These are phyloP conservation scores for Octodon degus DNA, from an alignment of 2,113 vertebrate species.

Conservation along the genomic window DNA sequence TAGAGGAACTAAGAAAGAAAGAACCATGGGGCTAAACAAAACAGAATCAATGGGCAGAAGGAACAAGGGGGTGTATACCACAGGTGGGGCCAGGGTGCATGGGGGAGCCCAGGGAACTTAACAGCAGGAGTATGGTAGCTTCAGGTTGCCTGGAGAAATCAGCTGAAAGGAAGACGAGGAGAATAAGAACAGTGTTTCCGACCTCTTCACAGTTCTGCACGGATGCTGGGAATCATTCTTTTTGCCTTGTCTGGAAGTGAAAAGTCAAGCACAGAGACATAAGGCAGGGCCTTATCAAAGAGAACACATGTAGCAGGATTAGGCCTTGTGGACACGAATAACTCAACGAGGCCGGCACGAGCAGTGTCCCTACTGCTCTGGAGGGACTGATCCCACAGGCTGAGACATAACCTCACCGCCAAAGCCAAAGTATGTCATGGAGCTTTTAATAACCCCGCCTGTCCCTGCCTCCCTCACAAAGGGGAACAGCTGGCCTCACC, in stretches of 20 bases:
- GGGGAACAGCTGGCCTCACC: slow-evolving; percentile 80
- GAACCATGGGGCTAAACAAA: background rate
- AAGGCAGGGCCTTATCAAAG: slow-evolving; percentile 73
- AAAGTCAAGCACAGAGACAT: slow-evolving; percentile 57
- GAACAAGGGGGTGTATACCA: background rate
- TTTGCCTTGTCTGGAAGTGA: slow-evolving; percentile 29
- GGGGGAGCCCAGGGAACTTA: background rate
- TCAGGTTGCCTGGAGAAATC: background rate
- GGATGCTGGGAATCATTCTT: slow-evolving; percentile 24
- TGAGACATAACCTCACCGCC: slow-evolving; percentile 83
- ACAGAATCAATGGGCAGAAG: background rate
- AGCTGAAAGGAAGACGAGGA: background rate
- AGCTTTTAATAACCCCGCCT: slow-evolving; percentile 83
- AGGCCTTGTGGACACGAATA: slow-evolving; percentile 70
- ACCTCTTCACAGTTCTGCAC: background rate
- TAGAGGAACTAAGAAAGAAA: background rate
- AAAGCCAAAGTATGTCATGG: slow-evolving; percentile 80
- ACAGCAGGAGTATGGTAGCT: too few relatives aligned
- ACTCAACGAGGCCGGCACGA: slow-evolving; percentile 57
- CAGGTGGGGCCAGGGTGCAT: background rate
- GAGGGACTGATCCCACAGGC: slow-evolving; percentile 64
- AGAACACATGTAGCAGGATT: slow-evolving; percentile 75
- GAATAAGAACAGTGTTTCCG: background rate
- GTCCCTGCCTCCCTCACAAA: slow-evolving; percentile 71
- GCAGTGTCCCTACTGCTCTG: slow-evolving; percentile 51